Conservation (phyloP, 2,797 vertebrate genomes). For the Leptatherina wallacei region DNA sequence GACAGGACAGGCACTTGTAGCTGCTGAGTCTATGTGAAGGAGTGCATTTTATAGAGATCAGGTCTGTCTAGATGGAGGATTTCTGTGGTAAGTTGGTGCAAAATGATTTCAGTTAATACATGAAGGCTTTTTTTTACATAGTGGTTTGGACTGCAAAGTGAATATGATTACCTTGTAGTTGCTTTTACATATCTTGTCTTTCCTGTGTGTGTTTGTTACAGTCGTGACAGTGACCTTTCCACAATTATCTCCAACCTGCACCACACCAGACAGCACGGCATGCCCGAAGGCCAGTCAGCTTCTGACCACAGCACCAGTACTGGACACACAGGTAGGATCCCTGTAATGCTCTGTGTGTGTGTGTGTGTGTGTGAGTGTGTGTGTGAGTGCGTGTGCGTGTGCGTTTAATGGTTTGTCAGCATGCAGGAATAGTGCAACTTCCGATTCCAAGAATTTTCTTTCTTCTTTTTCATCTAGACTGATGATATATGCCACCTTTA, state of each 20-base stretch:
- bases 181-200: slow-evolving; percentile 34
- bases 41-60: slow-evolving; percentile 34
- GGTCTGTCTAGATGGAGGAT: slow-evolving; percentile 43
- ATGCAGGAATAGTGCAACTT: background rate
- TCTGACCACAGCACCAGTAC: slow-evolving; percentile 89
- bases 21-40: slow-evolving; percentile 51
- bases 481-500: slow-evolving; percentile 34
- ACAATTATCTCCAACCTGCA: slow-evolving; percentile 96
- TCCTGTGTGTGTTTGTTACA: slow-evolving; percentile 71
- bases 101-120: slow-evolving; percentile 33
- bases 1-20: slow-evolving; percentile 67
- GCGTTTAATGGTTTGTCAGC: background rate
- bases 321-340: slow-evolving; percentile 90
- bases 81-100: slow-evolving; percentile 47
- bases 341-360: slow-evolving; percentile 9
- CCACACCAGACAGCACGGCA: slow-evolving; percentile 93
- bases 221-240: slow-evolving; percentile 93
- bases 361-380: background rate
- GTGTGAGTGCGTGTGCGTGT: too few relatives aligned
- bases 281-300: slow-evolving; percentile 93
- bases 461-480: slow-evolving; percentile 5
- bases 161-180: slow-evolving; percentile 42
- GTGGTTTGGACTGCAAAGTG: slow-evolving; percentile 11
- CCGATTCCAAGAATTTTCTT: background rate
- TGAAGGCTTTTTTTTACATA: background rate